These are phyloP conservation scores for Pristionchus fissidentatus DNA, from an alignment of 2,888 invertebrate genomes.

Conservation along the genomic window DNA sequence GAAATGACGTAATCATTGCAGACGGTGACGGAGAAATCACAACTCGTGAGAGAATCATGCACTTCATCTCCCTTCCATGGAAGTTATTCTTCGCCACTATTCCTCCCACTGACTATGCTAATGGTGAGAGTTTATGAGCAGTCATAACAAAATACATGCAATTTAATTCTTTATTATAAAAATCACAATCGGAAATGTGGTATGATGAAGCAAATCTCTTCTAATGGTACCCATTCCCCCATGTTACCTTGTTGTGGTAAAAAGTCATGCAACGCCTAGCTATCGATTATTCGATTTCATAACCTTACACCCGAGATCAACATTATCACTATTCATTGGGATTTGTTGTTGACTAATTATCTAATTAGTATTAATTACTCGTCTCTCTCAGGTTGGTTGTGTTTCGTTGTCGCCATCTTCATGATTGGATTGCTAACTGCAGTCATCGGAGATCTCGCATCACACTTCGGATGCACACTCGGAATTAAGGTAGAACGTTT, in stretches of 20 bases:
- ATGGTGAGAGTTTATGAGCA: slow-evolving; percentile 58
- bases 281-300: too few species aligned
- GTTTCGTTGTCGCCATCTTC: slow-evolving; percentile 91
- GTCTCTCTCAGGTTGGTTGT: slow-evolving; percentile 85
- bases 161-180: background rate
- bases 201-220: too few species aligned
- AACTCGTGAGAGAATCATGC: slow-evolving; percentile 89
- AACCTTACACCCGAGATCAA: background rate
- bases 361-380: background rate
- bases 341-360: background rate
- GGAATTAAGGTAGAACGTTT: slow-evolving; percentile 46
- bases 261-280: background rate
- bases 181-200: background rate
- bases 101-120: slow-evolving; percentile 89
- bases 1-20: background rate
- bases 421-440: slow-evolving; percentile 95
- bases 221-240: too few species aligned
- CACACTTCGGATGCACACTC: slow-evolving; percentile 93
- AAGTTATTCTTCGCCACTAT: slow-evolving; percentile 96
- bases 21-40: slow-evolving; percentile 61
- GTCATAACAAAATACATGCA: background rate
- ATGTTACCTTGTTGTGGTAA: too few species aligned
- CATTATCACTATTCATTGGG: background rate
- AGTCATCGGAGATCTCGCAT: slow-evolving; percentile 95
- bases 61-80: slow-evolving; percentile 96